Evolutionary conservation across 1,140 invertebrate genomes (phyloP).

Genomic region (Leptinotarsa defecta): DNA sequence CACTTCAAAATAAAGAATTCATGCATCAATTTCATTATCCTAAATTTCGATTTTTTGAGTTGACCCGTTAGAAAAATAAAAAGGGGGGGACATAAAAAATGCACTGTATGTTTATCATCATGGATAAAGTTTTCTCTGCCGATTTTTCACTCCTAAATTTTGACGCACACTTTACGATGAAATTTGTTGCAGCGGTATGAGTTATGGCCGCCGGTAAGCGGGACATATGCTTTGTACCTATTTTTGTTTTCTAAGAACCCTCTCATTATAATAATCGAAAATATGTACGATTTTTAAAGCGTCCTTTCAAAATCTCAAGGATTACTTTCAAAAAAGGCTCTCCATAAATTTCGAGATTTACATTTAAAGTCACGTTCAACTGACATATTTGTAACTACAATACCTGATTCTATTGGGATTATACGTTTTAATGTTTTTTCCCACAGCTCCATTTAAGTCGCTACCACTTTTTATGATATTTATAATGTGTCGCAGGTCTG

Average conservation of each 20-base stretch:
- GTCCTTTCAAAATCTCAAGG: constrained; percentile 2
- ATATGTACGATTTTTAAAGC: background rate
- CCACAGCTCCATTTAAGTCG: constrained; percentile 9
- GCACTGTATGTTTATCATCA: no score
- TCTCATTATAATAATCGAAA: background rate
- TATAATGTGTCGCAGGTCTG: constrained; percentile 7
- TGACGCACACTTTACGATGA: no score
- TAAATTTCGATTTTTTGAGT: no score
- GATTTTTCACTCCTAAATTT: no score
- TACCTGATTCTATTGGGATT: constrained; percentile 16
- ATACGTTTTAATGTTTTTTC: constrained; percentile 20
- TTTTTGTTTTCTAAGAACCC: constrained; percentile 1
- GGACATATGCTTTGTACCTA: no score
- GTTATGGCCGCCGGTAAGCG: no score
- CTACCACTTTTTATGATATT: constrained; percentile 18
- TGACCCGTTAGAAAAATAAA: no score
- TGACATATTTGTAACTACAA: constrained; percentile 15
- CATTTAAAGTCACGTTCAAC: constrained; percentile 7
- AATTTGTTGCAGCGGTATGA: no score
- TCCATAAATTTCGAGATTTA: constrained; percentile 16
- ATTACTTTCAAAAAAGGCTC: constrained; percentile 10
- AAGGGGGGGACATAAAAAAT: no score
- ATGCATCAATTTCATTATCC: no score
- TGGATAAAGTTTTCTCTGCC: no score
- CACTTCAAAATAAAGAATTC: no score